Percentiles rank a stretch among this genome's conserved stretches.
Conservation (phyloP, 1,140 invertebrate species). For the Eurosta solidaginis region DNA sequence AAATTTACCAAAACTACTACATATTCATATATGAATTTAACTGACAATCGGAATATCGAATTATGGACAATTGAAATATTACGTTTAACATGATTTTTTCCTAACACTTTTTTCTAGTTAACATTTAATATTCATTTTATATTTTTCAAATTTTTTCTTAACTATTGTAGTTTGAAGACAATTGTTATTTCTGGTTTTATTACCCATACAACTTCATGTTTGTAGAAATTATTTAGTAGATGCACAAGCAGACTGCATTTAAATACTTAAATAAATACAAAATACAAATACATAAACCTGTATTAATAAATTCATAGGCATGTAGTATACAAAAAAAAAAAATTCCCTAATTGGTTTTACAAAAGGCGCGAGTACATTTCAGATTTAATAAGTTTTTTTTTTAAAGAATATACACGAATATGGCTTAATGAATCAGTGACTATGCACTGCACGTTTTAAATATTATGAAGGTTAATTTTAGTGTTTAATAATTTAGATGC, state of each 20-base stretch:
- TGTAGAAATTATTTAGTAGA: too few relatives aligned
- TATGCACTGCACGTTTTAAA: background rate
- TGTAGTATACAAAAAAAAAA: too few relatives aligned
- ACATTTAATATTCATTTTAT: background rate
- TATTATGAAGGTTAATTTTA: background rate
- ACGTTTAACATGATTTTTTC: background rate
- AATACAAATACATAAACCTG: too few relatives aligned
- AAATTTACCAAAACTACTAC: background rate
- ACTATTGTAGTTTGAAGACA: too few relatives aligned
- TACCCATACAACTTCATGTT: too few relatives aligned
- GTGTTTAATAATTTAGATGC: background rate
- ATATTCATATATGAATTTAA: too few relatives aligned
- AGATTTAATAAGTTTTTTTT: background rate
- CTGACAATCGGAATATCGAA: too few relatives aligned
- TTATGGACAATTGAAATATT: background rate
- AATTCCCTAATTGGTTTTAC: constrained; percentile 8
- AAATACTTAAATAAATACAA: too few relatives aligned
- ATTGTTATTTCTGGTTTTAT: too few relatives aligned
- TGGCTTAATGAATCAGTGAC: background rate
- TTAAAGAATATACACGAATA: background rate
- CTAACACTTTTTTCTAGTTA: background rate
- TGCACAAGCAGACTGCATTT: too few relatives aligned
- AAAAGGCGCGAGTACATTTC: constrained; percentile 19
- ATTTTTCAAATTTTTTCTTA: too few relatives aligned
- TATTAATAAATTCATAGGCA: too few relatives aligned